Evolutionary conservation across 1,140 invertebrate genomes (phyloP), one percentile per base, ranked within the genome.

Genomic region (Trinorchestia longiramus): DNA sequence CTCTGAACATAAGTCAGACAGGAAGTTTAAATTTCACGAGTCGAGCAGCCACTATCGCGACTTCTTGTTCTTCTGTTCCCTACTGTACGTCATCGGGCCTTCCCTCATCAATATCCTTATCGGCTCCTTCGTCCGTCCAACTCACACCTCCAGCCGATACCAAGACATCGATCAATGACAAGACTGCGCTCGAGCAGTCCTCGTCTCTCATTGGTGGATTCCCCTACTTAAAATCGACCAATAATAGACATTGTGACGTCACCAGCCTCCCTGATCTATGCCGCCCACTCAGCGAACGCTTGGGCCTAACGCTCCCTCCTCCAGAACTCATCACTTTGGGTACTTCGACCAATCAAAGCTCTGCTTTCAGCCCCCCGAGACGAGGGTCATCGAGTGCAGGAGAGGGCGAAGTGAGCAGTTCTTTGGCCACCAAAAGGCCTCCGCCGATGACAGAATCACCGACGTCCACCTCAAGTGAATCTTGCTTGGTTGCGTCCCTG

Each of bases 381-480:
- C 96, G 96, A 47, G 77, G 45, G 77, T 44, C 96, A n/a, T 45
- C 96, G n/a, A 57, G 57, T 95, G 62, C 95, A 90, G 96, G 96
- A 47, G 96, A 96, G 43, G 91, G 97, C 97, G 57, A 97, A 97
- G 95, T 97, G 97, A 97, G 97, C 97, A 96, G 96, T 95, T 94
- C 95, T 43, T 90, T 95, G 87, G 94, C 94, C 47, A 28, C 62
- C 87, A 94, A 94, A 47, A 23, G 43, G 92, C 43, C 90, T 88
- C 87, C 87, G 88, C 44, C 88, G 92, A 57, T 43, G 47, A 87
- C 57, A 77, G 88, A 95, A 97, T 43, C 96, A 23, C 57, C 96
- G 90, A 43, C 97, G 97, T 95, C 97, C 97, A 96, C 97, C 97
- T 43, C 97, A 62, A 95, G 62, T 94, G 62, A 62, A n/a, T 95